These are phyloP conservation scores for Oplegnathus fasciatus DNA, from an alignment of 2,113 vertebrate genomes.

Conservation along the genomic window DNA sequence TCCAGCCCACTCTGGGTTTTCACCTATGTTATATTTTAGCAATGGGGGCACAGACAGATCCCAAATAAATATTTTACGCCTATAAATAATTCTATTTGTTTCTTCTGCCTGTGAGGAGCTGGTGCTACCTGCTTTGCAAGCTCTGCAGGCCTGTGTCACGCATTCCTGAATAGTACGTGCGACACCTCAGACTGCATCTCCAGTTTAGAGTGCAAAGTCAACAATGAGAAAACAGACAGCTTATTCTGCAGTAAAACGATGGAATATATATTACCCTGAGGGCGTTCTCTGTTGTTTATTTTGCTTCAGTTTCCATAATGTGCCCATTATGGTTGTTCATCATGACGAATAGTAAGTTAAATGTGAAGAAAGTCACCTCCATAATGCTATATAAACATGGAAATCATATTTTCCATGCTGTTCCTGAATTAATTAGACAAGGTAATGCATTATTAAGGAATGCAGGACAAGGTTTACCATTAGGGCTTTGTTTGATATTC, in stretches of 20 bases:
- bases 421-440: conserved; percentile 52
- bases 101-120: conserved; percentile 42
- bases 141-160: conserved; percentile 66
- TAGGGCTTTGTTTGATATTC: conserved; percentile 43
- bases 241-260: conserved; percentile 56
- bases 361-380: conserved; percentile 40
- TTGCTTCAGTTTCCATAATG: conserved; percentile 66
- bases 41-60: conserved; percentile 60
- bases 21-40: conserved; percentile 68
- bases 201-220: conserved; percentile 60
- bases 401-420: conserved; percentile 42
- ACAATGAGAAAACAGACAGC: conserved; percentile 49
- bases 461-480: conserved; percentile 6
- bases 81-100: conserved; percentile 84
- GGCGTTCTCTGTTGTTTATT: conserved; percentile 48
- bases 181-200: conserved; percentile 52
- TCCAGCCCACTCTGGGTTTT: conserved; percentile 31
- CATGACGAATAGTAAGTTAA: conserved; percentile 49
- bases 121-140: conserved; percentile 66
- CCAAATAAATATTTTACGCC: conserved; percentile 82
- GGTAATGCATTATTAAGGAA: conserved; percentile 45
- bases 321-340: conserved; percentile 58
- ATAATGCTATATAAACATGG: conserved; percentile 35
- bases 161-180: conserved; percentile 47
- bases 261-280: conserved; percentile 57